phyloP scores from a whole-genome alignment of 2,113 vertebrate species.

The Leiothrix lutea region DNA sequence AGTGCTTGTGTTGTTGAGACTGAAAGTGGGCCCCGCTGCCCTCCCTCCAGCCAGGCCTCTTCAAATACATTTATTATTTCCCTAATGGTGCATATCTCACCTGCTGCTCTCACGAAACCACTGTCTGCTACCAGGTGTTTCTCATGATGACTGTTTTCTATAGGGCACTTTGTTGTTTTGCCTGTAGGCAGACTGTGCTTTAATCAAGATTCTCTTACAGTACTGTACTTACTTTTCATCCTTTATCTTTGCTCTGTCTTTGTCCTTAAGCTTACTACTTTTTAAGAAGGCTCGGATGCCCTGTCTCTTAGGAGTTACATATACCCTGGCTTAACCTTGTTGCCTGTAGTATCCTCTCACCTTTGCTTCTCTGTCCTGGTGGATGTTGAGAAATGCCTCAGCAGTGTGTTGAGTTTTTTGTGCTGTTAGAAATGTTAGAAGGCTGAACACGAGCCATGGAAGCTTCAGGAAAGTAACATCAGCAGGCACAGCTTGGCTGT shows the following conservation, averaged over 20 bases:
- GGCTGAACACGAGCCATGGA: neutral
- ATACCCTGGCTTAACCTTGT: neutral
- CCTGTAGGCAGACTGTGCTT: neutral
- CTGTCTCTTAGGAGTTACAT: neutral
- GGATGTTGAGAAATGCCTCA: neutral
- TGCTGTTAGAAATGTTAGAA: neutral
- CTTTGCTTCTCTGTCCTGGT: neutral
- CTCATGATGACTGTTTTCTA: neutral
- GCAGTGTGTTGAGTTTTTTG: neutral
- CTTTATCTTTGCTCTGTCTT: neutral
- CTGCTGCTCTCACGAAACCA: neutral
- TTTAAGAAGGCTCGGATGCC: neutral
- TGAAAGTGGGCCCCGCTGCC: neutral
- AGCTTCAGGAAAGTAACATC: neutral
- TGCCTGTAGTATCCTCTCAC: neutral
- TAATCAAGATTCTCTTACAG: neutral
- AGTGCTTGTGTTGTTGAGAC: neutral
- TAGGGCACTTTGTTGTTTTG: neutral
- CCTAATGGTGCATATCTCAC: neutral
- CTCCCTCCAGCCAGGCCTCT: neutral
- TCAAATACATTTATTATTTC: neutral
- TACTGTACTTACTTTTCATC: neutral
- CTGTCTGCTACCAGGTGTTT: neutral
- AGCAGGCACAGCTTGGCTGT: neutral
- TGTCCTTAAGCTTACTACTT: conserved; percentile 3